Base-by-base conservation (phyloP, 2,888 invertebrate species). In the Gastrophysa polygoni region DNA sequence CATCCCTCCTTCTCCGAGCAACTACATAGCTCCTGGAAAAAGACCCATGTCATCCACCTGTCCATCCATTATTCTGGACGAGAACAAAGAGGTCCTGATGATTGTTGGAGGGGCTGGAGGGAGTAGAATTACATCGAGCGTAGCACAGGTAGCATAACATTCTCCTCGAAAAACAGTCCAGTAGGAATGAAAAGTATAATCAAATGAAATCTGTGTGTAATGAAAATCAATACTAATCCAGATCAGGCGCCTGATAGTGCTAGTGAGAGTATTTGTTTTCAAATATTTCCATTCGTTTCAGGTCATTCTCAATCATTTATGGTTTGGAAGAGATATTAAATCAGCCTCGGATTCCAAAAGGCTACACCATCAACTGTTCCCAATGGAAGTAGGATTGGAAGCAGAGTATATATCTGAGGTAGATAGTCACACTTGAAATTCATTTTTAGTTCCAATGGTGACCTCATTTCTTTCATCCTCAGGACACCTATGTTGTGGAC, bases 11-110 rank as follows among this genome's bases (percentile, higher is more conserved):
- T 93, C 93, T 0, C 66, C 66, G 7, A 89, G 91, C 1, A 98
- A 98, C 82, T 91, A 88, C 78, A 90, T 96, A 51, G 83, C 81
- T 29, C 93, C 96, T 0, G 89, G 90, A 2, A 92, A 95, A 75
- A 85, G 92, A 43, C 95, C 97, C 0, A 83, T 96, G 73, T 96
- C 96, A 18, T 96, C 96, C 0, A 97, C 96, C 94, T 89, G 89
- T 63, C 97, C 97, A 0, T 85, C 89, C 24, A 88, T 98, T 48
- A 83, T 96, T 11, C 80, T 92, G 4, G 87, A 91, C 71, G 79
- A 56, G 10, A 63, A 81, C 3, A 79, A 87, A 11, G 87, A 87
- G 3, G 83, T 89, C 8, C 8, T 66, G 17, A 52, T 66, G 66
- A 38, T 88, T 0, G 71, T 92, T 6, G 96, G 96, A 0, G 95